Evolutionary conservation across 2,888 invertebrate genomes (phyloP).

Genomic region (Cantharis flavilabris): DNA sequence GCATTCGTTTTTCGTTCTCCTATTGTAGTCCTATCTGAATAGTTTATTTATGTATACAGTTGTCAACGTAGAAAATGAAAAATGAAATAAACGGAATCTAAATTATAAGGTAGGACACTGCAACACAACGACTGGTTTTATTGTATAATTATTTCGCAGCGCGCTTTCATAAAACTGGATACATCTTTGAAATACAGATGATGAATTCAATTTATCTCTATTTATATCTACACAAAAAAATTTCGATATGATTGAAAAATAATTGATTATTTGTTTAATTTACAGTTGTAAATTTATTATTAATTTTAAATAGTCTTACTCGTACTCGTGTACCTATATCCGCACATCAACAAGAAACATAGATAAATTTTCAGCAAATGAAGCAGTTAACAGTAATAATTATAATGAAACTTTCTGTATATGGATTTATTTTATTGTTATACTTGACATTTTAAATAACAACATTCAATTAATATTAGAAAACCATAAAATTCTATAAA

Average conservation of each 20-base stretch:
- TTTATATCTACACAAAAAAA: too few relatives aligned
- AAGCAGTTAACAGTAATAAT: not conserved
- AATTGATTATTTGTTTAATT: not conserved
- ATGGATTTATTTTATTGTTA: not conserved
- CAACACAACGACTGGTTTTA: not conserved
- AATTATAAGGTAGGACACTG: slow-evolving; percentile 7
- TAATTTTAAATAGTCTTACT: not conserved
- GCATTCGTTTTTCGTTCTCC: not conserved
- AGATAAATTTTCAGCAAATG: not conserved
- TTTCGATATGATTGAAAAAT: not conserved
- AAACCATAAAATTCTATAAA: not conserved
- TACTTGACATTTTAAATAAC: not conserved
- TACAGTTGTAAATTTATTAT: not conserved
- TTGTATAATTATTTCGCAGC: not conserved
- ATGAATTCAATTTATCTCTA: not conserved
- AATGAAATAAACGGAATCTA: slow-evolving; percentile 8
- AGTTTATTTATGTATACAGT: not conserved
- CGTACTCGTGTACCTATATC: not conserved
- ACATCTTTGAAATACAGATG: not conserved
- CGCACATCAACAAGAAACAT: not conserved
- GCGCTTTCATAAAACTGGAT: not conserved
- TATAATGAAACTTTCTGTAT: not conserved
- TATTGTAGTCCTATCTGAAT: not conserved
- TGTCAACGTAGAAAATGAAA: slow-evolving; percentile 2
- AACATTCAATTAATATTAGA: not conserved